Conservation (phyloP, 1,140 invertebrate species). For the Bombus confusus region DNA sequence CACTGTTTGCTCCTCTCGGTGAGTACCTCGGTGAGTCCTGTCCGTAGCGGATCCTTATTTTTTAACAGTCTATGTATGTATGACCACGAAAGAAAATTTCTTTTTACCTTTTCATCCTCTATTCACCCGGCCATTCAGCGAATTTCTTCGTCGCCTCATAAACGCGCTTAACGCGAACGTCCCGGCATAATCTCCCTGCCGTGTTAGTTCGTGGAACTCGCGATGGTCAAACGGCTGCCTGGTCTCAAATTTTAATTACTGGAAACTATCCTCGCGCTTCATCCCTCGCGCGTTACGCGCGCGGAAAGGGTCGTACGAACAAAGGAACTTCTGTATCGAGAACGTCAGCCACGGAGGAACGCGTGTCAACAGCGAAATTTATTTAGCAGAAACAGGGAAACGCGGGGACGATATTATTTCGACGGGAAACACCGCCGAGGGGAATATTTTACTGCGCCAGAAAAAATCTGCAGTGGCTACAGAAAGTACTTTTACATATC, state of each 20-base stretch:
- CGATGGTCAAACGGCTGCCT: not conserved
- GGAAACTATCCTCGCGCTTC: not conserved
- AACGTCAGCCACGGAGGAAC: not conserved
- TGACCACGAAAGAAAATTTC: not conserved
- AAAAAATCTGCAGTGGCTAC: too few relatives aligned
- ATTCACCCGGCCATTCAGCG: too few relatives aligned
- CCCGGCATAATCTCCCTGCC: not conserved
- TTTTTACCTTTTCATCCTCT: not conserved
- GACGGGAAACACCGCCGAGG: not conserved
- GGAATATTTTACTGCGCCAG: too few relatives aligned
- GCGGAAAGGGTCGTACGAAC: not conserved
- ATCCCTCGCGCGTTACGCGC: not conserved
- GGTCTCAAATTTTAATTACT: slow-evolving; percentile 25
- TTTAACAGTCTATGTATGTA: not conserved
- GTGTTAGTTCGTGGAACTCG: not conserved
- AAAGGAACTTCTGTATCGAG: slow-evolving; percentile 10
- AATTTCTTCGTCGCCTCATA: not conserved
- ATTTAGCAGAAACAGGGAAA: not conserved
- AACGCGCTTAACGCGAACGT: not conserved
- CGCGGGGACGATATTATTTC: not conserved
- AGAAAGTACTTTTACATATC: too few relatives aligned
- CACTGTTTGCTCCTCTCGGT: too few relatives aligned
- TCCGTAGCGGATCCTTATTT: too few relatives aligned
- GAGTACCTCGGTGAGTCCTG: too few relatives aligned
- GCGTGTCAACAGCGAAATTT: not conserved